Evolutionary conservation across 35 echinoderm and acorn worm genomes (phyloP).

Genomic region (Holothuria glaberrima): DNA sequence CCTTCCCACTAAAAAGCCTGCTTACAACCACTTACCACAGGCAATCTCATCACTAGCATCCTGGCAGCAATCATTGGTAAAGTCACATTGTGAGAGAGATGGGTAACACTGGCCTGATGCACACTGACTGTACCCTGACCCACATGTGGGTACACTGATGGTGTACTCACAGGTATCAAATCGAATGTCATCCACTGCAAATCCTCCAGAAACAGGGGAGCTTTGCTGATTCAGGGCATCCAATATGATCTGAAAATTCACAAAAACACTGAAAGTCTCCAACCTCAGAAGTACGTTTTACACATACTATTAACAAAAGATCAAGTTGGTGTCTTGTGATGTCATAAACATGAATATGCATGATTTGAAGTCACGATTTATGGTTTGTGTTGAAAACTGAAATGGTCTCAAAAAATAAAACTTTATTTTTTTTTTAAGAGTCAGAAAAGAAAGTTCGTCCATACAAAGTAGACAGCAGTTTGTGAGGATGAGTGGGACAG

Average conservation of each 20-base stretch:
- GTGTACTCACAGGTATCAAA: slow-evolving; percentile 55
- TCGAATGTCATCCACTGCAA: slow-evolving; percentile 52
- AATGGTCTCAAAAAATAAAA: too few species aligned
- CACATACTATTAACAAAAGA: too few species aligned
- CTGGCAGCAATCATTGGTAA: slow-evolving; percentile 38
- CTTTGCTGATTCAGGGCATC: slow-evolving; percentile 34
- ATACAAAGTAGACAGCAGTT: too few species aligned
- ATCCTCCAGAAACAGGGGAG: slow-evolving; percentile 19
- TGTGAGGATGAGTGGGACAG: too few species aligned
- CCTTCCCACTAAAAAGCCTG: not conserved
- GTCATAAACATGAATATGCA: too few species aligned
- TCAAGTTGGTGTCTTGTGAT: too few species aligned
- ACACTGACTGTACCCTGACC: slow-evolving; percentile 26
- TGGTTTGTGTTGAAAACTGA: too few species aligned
- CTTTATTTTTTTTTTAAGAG: too few species aligned
- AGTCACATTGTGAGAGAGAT: slow-evolving; percentile 25
- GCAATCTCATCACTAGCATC: slow-evolving; percentile 26
- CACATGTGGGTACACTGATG: not conserved
- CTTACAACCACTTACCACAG: slow-evolving; percentile 19
- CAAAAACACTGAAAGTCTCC: too few species aligned
- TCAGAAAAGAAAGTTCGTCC: too few species aligned
- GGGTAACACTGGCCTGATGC: slow-evolving; percentile 49
- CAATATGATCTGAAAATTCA: slow-evolving; percentile 44
- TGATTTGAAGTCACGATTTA: too few species aligned
- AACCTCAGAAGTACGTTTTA: too few species aligned